Percentiles rank a stretch among this genome's conserved stretches.
phyloP scores from a whole-genome alignment of 2,797 vertebrate genomes.

The Aselliscus stoliczkanus region DNA sequence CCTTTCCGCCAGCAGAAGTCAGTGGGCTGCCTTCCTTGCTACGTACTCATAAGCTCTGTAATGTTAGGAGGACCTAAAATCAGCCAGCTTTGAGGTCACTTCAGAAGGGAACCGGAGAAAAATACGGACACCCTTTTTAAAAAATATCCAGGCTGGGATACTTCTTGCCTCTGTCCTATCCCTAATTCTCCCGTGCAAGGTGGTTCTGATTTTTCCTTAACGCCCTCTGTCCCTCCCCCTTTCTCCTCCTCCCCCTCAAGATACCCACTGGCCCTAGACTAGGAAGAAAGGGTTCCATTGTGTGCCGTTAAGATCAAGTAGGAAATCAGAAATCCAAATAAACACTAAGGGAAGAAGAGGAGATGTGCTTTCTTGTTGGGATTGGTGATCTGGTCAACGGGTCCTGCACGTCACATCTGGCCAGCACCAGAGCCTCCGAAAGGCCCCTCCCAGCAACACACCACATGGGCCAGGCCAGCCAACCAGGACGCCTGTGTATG shows the following conservation, averaged over 20 bases:
- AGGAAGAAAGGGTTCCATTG: background rate
- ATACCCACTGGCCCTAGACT: too few relatives aligned
- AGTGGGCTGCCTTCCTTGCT: background rate
- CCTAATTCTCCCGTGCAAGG: background rate
- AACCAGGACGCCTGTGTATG: background rate
- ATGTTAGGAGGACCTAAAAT: background rate
- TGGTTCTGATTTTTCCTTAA: background rate
- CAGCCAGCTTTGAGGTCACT: background rate
- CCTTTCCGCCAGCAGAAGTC: background rate
- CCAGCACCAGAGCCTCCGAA: background rate
- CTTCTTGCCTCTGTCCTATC: background rate
- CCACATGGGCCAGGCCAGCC: background rate
- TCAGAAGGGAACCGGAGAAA: background rate
- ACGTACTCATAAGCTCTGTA: background rate
- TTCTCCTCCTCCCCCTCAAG: background rate
- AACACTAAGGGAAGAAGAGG: background rate
- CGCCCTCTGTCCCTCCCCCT: background rate
- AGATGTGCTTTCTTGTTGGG: background rate
- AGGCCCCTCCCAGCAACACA: background rate
- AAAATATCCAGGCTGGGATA: background rate
- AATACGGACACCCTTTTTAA: background rate
- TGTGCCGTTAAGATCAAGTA: background rate
- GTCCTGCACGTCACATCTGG: background rate
- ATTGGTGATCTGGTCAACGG: background rate
- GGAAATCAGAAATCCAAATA: background rate